phyloP scores from a whole-genome alignment of 2,888 invertebrate genomes.

The Lasioglossum marginatum region DNA sequence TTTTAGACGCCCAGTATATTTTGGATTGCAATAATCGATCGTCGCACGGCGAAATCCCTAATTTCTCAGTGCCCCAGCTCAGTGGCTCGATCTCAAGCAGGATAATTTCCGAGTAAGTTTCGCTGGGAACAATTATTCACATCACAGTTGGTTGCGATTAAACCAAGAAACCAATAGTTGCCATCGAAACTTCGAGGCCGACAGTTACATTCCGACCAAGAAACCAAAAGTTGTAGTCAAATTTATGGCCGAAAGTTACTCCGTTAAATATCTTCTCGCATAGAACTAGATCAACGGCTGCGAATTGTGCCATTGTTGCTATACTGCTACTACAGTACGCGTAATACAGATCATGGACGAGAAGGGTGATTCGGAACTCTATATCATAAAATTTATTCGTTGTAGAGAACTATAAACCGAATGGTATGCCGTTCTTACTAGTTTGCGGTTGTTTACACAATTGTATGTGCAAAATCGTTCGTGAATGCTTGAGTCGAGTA shows the following conservation, averaged over 20 bases:
- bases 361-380: not conserved
- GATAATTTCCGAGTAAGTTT: constrained; percentile 3
- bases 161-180: constrained; percentile 17
- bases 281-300: constrained; percentile 4
- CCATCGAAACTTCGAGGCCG: constrained; percentile 14
- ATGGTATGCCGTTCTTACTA: not conserved
- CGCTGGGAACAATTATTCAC: not conserved
- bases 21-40: not conserved
- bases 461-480: not conserved
- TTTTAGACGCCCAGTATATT: not conserved
- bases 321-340: not conserved
- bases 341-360: not conserved
- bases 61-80: not conserved
- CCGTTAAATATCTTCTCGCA: constrained; percentile 7
- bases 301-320: constrained; percentile 7
- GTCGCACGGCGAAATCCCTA: not conserved
- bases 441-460: not conserved
- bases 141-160: constrained; percentile 15
- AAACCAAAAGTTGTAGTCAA: constrained; percentile 11
- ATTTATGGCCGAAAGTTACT: constrained; percentile 12
- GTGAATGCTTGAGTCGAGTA: not conserved
- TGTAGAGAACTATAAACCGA: not conserved
- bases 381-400: not conserved
- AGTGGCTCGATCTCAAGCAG: not conserved
- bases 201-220: constrained; percentile 5